A percentile compares a stretch with the other conserved stretches of the same genome.
Conservation (phyloP, 2,113 vertebrate genomes). For the Oceanodroma tethys region DNA sequence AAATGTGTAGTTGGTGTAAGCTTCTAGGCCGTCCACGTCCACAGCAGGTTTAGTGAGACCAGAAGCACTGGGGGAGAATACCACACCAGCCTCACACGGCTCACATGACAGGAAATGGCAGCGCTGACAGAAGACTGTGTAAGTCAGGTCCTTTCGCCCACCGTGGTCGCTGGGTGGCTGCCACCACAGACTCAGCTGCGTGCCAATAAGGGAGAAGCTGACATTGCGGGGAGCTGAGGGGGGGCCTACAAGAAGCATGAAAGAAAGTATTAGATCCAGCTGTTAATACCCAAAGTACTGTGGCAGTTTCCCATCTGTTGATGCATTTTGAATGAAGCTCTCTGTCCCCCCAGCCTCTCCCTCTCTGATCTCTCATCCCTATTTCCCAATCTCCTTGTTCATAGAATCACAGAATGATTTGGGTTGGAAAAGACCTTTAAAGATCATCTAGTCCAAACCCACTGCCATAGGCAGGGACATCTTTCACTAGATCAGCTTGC, state of each 20-base stretch:
- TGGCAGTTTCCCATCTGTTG: not conserved
- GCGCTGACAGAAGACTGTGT: constrained; percentile 70
- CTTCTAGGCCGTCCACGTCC: constrained; percentile 64
- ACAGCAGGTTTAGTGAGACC: constrained; percentile 55
- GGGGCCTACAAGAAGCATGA: constrained; percentile 58
- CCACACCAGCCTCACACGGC: constrained; percentile 54
- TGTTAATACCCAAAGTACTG: not conserved
- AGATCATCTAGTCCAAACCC: not conserved
- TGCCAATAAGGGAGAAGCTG: constrained; percentile 68
- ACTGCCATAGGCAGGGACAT: not conserved
- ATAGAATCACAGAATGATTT: not conserved
- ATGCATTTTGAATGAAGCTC: not conserved
- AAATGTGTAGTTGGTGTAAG: constrained; percentile 77
- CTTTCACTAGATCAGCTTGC: not conserved
- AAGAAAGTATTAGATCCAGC: not conserved
- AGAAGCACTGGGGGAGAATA: constrained; percentile 54
- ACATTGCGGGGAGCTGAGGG: constrained; percentile 74
- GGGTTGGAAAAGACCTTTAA: not conserved
- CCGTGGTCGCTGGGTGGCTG: constrained; percentile 67
- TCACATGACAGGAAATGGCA: constrained; percentile 62
- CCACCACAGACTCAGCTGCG: constrained; percentile 73
- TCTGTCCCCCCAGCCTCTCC: not conserved
- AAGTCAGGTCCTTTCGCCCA: constrained; percentile 73
- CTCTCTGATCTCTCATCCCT: not conserved
- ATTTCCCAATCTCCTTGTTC: not conserved